phyloP scores from a whole-genome alignment of 2,888 invertebrate species.

The Glyphotaelius pellucidus region DNA sequence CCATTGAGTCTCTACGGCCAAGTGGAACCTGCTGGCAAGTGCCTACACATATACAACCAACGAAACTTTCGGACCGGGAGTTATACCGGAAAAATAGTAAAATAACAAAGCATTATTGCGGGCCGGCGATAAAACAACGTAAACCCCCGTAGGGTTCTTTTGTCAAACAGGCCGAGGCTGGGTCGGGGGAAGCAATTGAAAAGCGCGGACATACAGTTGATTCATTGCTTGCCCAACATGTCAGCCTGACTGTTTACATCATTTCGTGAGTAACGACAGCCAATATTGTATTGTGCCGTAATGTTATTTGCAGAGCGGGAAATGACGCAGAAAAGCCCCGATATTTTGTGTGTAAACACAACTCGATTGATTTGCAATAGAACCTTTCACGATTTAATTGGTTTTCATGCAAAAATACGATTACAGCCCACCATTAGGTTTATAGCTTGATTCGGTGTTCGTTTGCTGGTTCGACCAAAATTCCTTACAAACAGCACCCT shows the following conservation, averaged over 20 bases:
- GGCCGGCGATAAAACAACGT: conserved; percentile 36
- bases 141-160: conserved; percentile 16
- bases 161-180: conserved; percentile 9
- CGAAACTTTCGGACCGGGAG: background rate
- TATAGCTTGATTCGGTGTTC: too few relatives aligned
- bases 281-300: conserved; percentile 40
- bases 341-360: conserved; percentile 19
- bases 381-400: background rate
- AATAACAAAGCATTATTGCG: conserved; percentile 46
- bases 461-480: too few relatives aligned
- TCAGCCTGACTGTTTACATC: conserved; percentile 59
- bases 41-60: background rate
- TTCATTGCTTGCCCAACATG: conserved; percentile 59
- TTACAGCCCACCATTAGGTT: background rate
- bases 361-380: conserved; percentile 12
- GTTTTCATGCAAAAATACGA: background rate
- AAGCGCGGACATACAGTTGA: conserved; percentile 56
- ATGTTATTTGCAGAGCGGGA: conserved; percentile 37
- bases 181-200: conserved; percentile 53
- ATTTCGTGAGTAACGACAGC: conserved; percentile 50
- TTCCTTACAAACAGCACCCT: background rate
- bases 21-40: conserved; percentile 13
- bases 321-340: conserved; percentile 37
- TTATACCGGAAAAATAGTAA: conserved; percentile 33
- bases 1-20: background rate